A percentile compares a stretch with the other conserved stretches of the same genome.
These are phyloP conservation scores for Hyalella azteca DNA, from an alignment of 2,888 invertebrate genomes.

Conservation along the genomic window DNA sequence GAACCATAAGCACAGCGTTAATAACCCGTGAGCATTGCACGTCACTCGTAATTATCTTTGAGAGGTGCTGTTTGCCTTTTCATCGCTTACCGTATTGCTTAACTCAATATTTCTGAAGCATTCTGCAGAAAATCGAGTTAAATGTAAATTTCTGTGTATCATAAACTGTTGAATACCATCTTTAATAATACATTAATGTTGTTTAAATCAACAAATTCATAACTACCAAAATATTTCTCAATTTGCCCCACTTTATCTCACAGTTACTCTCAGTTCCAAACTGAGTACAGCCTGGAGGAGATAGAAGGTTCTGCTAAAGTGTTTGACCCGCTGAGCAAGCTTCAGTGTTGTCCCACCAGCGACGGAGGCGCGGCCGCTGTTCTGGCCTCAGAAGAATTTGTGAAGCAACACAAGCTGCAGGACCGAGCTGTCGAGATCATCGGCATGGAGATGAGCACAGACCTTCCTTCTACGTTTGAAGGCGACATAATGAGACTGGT, in stretches of 20 bases:
- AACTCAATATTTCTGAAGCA: no score
- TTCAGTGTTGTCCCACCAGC: constrained; percentile 98
- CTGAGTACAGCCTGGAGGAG: constrained; percentile 89
- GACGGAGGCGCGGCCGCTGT: constrained; percentile 97
- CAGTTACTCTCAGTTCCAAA: constrained; percentile 89
- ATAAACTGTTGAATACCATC: no score
- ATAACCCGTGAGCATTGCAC: constrained; percentile 94
- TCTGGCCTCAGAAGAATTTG: constrained; percentile 89
- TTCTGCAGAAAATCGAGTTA: no score
- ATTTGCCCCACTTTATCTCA: constrained; percentile 41
- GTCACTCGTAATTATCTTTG: no score
- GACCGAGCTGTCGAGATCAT: constrained; percentile 91
- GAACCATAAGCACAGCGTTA: constrained; percentile 94
- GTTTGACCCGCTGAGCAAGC: constrained; percentile 89
- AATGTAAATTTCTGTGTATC: no score
- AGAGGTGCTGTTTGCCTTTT: no score
- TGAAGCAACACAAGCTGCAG: constrained; percentile 72
- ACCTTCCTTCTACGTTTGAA: constrained; percentile 84
- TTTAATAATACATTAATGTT: no score
- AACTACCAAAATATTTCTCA: no score
- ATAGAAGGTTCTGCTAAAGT: constrained; percentile 86
- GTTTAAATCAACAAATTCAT: no score
- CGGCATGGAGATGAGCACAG: constrained; percentile 96
- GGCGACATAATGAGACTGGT: constrained; percentile 79
- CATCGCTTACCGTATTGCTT: no score